Base-by-base conservation (phyloP, 2,113 vertebrate genomes). In the Apistogramma diplotaenia region DNA sequence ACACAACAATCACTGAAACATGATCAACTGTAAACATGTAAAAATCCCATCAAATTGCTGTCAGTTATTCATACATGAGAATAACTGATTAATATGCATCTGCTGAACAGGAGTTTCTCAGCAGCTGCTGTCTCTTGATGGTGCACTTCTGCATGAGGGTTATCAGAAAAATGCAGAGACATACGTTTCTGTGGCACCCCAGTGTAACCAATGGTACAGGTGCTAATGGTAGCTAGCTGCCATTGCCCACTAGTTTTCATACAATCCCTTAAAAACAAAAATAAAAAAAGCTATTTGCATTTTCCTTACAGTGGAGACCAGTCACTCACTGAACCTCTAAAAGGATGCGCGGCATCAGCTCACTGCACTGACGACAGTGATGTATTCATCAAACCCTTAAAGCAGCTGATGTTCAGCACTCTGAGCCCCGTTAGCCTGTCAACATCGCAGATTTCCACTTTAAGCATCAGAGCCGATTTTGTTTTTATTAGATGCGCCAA, bases 281-380 rank as follows among this genome's bases (percentile, higher is more conserved):
- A 2, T 5, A 43, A 15, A 43, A 11, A 40, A 43, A 43, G 27
- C 7, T 72, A 3, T 55, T 57, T 73, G 12, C 25, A 62, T 43
- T 18, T 18, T 25, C 19, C 6, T 35, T 8, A 8, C 33, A 35
- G 33, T 35, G 33, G 33, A 21, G 19, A 3, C 13, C 25, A 21
- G 51, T 60, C 13, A 21, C 57, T 37, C 11, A 18, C 10, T 10
- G 10, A n/a, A 23, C 3, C 37, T 59, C 23, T 18, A 74, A 27
- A 75, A 80, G 53, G 49, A 55, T 79, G 70, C 79, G 81, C 6
- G 2, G 35, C 6, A 72, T 78, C 81, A 31, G 74, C 78, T 86
- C 37, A 16, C 8, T 55, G 74, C 43, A 54, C 23, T 53, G 33
- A 73, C 56, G 51, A 80, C 65, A 33, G 21, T 16, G 51, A 81